Conservation (phyloP, 2,888 invertebrate genomes). For the Neoscelio sp. region DNA sequence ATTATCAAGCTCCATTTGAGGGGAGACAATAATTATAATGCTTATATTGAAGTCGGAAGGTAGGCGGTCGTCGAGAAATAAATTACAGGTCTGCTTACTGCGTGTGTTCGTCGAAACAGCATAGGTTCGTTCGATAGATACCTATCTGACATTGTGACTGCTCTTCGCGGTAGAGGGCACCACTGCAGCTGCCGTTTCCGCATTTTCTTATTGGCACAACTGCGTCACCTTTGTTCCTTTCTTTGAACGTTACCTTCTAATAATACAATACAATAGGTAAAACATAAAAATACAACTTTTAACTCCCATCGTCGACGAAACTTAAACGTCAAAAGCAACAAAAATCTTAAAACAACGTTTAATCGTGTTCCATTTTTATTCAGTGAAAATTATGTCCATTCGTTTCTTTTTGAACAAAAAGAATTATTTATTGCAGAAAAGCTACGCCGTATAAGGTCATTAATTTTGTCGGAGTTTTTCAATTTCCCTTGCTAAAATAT, state of each 20-base stretch:
- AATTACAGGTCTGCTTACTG: conserved; percentile 81
- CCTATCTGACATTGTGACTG: conserved; percentile 79
- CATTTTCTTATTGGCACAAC: conserved; percentile 75
- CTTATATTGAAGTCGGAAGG: conserved; percentile 80
- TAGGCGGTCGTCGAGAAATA: conserved; percentile 79
- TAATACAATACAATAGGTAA: conserved; percentile 18
- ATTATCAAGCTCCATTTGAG: conserved; percentile 80
- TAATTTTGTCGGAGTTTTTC: conserved; percentile 30
- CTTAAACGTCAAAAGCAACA: too few relatives aligned
- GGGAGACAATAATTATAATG: conserved; percentile 82
- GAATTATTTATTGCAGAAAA: too few relatives aligned
- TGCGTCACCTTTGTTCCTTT: conserved; percentile 50
- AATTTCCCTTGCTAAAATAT: conserved; percentile 21
- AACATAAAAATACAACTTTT: too few relatives aligned
- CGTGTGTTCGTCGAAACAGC: conserved; percentile 79
- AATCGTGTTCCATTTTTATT: too few relatives aligned
- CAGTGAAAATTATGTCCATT: too few relatives aligned
- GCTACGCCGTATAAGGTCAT: conserved; percentile 2
- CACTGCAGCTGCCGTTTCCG: conserved; percentile 77
- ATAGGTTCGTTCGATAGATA: conserved; percentile 81
- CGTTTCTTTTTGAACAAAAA: too few relatives aligned
- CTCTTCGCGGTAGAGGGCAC: conserved; percentile 77
- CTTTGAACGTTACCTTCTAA: not conserved
- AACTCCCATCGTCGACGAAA: too few relatives aligned
- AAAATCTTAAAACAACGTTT: too few relatives aligned